Base-by-base conservation (phyloP, 1,140 invertebrate genomes). In the Gryon sp. region DNA sequence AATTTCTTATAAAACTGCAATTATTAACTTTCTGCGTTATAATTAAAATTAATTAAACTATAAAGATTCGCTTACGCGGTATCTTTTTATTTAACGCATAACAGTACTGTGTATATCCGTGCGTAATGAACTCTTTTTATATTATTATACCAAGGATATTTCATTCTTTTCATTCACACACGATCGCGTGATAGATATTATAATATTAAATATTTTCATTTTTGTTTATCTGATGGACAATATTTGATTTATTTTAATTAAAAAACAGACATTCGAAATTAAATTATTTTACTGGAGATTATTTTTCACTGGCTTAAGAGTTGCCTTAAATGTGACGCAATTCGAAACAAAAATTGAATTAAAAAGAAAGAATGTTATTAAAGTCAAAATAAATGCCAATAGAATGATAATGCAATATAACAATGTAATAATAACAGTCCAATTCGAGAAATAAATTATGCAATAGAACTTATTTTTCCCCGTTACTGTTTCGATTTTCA, bases 31-130 rank as follows among this genome's bases (percentile, higher is more conserved):
- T 46, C 11, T 19, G 57, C 8, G 24, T 6, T 53, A 12, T 16
- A 72, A 72, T 72, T 72, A 72, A 63, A 72, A 40, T 72, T 72
- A 72, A 72, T 63, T 63, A 63, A 70, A 63, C 50, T 50, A 57
- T 63, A 72, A 72, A 72, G 36, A 45, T 46, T 53, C 66, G 24
- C 40, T 72, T 72, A 72, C 41, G 26, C 48, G 16, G 38, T 63
- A 55, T 30, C 57, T 63, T 63, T 32, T 62, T 72, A 63, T 50
- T 55, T 40, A 57, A 72, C 34, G 40, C 40, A 38, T 63, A 70
- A 60, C 53, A 11, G 53, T 70, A 52, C 14, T 53, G 24, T 63
- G 63, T 57, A 26, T 24, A n/a, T 28, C 40, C 52, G 32, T 16
- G 32, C 40, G 28, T 34, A 63, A 41, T 32, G 19, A 45, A 19